A percentile compares a stretch with the other conserved stretches of the same genome.
Conservation (phyloP, 2,888 invertebrate species). For the Eupithecia vulgata region DNA sequence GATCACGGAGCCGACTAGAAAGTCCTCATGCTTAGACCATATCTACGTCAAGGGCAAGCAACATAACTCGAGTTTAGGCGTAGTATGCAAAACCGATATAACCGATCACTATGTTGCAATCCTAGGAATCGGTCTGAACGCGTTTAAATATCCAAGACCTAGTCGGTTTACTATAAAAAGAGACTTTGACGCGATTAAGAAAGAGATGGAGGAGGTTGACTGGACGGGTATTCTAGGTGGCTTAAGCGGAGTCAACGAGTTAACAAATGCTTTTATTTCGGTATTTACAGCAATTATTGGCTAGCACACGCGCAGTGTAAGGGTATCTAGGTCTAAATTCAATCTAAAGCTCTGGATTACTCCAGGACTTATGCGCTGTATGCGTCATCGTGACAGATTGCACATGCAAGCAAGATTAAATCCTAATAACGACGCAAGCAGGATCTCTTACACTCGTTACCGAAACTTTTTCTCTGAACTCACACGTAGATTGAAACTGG, state of each 20-base stretch:
- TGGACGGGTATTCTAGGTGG: background rate
- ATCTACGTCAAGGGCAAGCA: background rate
- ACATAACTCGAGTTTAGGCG: background rate
- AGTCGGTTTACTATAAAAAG: background rate
- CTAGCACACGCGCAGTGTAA: background rate
- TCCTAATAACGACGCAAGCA: background rate
- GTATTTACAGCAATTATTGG: background rate
- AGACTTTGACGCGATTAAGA: background rate
- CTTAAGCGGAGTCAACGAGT: background rate
- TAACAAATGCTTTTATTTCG: background rate
- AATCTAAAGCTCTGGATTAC: too few relatives aligned
- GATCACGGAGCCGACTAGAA: background rate
- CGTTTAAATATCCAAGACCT: background rate
- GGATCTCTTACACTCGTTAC: slow-evolving; percentile 5
- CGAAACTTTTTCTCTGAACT: background rate
- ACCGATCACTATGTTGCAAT: background rate
- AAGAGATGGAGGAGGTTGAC: background rate
- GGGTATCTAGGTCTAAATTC: background rate
- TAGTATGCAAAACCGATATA: background rate
- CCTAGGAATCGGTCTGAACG: background rate
- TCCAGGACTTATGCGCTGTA: slow-evolving; percentile 3
- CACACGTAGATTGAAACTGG: background rate
- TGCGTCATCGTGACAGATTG: background rate
- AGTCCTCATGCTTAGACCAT: background rate
- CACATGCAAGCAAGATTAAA: background rate